Percentiles rank a stretch among this genome's conserved stretches.
Evolutionary conservation across 2,888 invertebrate species (phyloP).

Genomic region (Phalera bucephala): DNA sequence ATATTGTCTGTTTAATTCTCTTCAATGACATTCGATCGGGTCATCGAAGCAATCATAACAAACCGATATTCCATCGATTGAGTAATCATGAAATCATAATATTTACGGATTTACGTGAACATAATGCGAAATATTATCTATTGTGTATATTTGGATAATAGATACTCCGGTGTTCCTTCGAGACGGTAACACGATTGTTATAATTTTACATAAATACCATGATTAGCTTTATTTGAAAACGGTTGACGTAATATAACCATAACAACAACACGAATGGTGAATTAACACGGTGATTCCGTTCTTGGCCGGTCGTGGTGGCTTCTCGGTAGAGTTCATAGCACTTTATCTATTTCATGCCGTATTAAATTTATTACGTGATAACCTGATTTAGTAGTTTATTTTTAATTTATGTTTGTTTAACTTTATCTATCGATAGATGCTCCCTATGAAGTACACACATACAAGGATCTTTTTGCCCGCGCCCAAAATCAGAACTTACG

Average conservation of each 20-base stretch:
- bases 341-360: neutral
- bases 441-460: too few species aligned
- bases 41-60: too few species aligned
- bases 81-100: neutral
- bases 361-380: too few species aligned
- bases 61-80: slow-evolving; percentile 1
- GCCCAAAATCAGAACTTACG: too few species aligned
- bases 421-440: too few species aligned
- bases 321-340: slow-evolving; percentile 3
- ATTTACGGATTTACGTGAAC: neutral
- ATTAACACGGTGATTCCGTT: neutral
- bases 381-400: neutral
- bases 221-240: slow-evolving; percentile 35
- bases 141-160: slow-evolving; percentile 10
- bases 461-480: too few species aligned
- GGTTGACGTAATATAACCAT: slow-evolving; percentile 19
- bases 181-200: slow-evolving; percentile 12
- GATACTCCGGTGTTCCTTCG: slow-evolving; percentile 6
- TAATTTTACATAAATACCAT: neutral
- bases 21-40: too few species aligned
- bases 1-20: too few species aligned
- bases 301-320: neutral
- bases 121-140: slow-evolving; percentile 5
- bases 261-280: slow-evolving; percentile 15
- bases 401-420: too few species aligned